A percentile compares a stretch with the other conserved stretches of the same genome.
Evolutionary conservation across 2,888 invertebrate genomes (phyloP).

Genomic region (Linnaemya tessellans): DNA sequence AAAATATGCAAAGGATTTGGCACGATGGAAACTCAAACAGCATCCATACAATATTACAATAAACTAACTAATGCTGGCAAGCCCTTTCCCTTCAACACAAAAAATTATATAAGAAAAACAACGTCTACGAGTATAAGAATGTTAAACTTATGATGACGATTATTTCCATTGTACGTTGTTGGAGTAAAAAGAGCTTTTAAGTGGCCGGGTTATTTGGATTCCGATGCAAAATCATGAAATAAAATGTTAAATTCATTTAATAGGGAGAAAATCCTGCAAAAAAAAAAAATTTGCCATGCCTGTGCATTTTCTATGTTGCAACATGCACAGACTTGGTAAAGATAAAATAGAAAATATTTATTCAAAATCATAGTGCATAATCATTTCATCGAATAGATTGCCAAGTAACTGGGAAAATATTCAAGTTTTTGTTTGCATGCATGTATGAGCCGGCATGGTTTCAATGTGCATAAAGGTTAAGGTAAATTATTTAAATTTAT

Average conservation of each 20-base stretch:
- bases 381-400: constrained; percentile 64
- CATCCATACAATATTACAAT: constrained; percentile 68
- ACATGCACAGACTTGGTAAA: constrained; percentile 27
- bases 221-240: constrained; percentile 52
- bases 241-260: constrained; percentile 60
- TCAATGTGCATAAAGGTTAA: constrained; percentile 34
- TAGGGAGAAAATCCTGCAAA: constrained; percentile 38
- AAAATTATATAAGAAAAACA: constrained; percentile 7
- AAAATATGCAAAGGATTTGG: constrained; percentile 73
- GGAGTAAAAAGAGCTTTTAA: constrained; percentile 64
- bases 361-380: constrained; percentile 63
- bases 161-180: constrained; percentile 66
- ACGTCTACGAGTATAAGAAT: constrained; percentile 51
- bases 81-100: background rate
- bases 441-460: constrained; percentile 21
- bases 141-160: constrained; percentile 71
- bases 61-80: constrained; percentile 57
- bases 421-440: background rate
- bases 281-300: constrained; percentile 47
- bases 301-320: constrained; percentile 43
- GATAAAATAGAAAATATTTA: constrained; percentile 39
- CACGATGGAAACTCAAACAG: constrained; percentile 65
- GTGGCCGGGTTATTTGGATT: constrained; percentile 51
- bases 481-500: constrained; percentile 56
- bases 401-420: constrained; percentile 37